These are phyloP conservation scores for Neodiprion pinetum DNA, from an alignment of 1,140 invertebrate species.

Conservation along the genomic window DNA sequence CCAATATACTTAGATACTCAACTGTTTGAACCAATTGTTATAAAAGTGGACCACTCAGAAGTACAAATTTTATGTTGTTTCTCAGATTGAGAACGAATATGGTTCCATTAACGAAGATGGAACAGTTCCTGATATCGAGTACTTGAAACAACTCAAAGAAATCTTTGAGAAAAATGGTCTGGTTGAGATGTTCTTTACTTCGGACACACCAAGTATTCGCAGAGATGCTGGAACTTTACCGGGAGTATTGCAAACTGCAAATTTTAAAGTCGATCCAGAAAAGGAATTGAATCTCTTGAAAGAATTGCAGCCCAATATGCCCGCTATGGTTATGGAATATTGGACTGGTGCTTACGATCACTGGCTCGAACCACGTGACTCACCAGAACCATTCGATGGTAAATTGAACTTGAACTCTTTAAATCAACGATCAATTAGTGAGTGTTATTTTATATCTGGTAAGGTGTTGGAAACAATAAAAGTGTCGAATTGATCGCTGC, in stretches of 20 bases:
- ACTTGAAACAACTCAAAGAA: constrained; percentile 58
- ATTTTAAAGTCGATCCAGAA: constrained; percentile 60
- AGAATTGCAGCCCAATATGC: constrained; percentile 63
- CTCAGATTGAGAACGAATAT: constrained; percentile 70
- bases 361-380: constrained; percentile 57
- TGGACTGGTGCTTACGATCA: constrained; percentile 75
- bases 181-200: constrained; percentile 62
- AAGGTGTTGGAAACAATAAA: too few relatives aligned
- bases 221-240: constrained; percentile 27
- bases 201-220: constrained; percentile 51
- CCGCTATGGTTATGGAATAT: constrained; percentile 70
- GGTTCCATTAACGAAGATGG: constrained; percentile 46
- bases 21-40: too few relatives aligned
- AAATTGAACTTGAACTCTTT: not conserved
- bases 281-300: constrained; percentile 53
- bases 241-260: constrained; percentile 59
- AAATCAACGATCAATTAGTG: too few relatives aligned
- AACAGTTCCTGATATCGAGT: constrained; percentile 45
- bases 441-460: too few relatives aligned
- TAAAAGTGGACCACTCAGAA: too few relatives aligned
- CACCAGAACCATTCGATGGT: not conserved
- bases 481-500: too few relatives aligned
- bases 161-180: constrained; percentile 53
- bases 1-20: too few relatives aligned
- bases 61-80: not conserved